Base-by-base conservation (phyloP, 2,797 vertebrate genomes). In the Enteromius mattozi region DNA sequence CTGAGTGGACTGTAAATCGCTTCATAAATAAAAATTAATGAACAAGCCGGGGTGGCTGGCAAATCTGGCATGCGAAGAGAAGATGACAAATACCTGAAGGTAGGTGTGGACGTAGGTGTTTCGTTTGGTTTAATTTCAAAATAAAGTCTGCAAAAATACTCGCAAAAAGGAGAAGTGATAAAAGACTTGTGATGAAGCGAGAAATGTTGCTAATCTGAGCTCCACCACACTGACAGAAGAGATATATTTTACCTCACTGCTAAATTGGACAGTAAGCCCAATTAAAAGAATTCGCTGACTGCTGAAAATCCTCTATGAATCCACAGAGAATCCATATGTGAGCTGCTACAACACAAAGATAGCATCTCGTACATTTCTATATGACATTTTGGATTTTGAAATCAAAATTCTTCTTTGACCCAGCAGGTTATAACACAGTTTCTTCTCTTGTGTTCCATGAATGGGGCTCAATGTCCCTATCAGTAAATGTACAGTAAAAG, bases 61-160 rank as follows among this genome's bases (percentile, higher is more conserved):
- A 54, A 85, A 35, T 37, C 47, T 81, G 75, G 82, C 42, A 80
- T 1, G 13, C 76, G 24, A 65, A 63, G 56, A 35, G 63, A 51
- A 69, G 80, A 49, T 70, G 84, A 82, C 78, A 81, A 66, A 80
- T 83, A 84, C 56, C 66, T 80, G 81, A 40, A 80, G 78, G 75
- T 87, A 79, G 84, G 84, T 80, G 71, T 84, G 78, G 84, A 77
- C 1, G 47, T 66, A 59, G 47, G 59, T 59, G 65, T 78, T 54
- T 14, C 16, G 3, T 47, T 75, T 45, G 12, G 19, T 35, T 76
- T 9, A 16, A 63, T 77, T 49, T 30, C 37, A 75, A 61, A 75
- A 80, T 66, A 33, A 71, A 59, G 19, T 27, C 37, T 45, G n/a
- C 7, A 72, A 5, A 49, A 8, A 30, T 19, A 72, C 27, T 3